A percentile compares a stretch with the other conserved stretches of the same genome.
Conservation (phyloP, 2,888 invertebrate genomes). For the Pherbina coryleti region DNA sequence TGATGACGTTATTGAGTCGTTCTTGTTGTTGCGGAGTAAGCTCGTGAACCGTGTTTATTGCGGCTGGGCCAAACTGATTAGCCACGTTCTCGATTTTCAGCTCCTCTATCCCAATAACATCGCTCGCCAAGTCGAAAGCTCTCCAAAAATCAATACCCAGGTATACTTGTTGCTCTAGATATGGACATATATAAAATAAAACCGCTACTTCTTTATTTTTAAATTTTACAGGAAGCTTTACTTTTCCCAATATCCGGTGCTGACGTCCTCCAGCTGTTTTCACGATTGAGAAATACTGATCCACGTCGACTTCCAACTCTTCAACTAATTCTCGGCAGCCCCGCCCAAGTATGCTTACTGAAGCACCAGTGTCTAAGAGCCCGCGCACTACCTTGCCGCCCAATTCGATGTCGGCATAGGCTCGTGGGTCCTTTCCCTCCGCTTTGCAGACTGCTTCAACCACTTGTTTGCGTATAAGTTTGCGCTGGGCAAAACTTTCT, state of each 20-base stretch:
- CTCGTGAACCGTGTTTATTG: not conserved
- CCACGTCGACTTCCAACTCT: no score
- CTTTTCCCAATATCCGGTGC: not conserved
- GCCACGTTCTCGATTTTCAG: not conserved
- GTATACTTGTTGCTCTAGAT: no score
- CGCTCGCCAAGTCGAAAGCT: no score
- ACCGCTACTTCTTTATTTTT: not conserved
- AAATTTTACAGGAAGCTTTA: not conserved
- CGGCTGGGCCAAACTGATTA: no score
- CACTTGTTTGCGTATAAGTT: no score
- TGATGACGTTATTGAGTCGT: not conserved
- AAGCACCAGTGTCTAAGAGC: constrained; percentile 27
- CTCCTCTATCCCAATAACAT: not conserved
- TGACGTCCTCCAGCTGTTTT: constrained; percentile 12
- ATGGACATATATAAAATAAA: not conserved
- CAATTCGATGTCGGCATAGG: not conserved
- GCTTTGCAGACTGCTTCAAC: not conserved
- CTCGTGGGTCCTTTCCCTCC: not conserved
- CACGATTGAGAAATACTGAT: not conserved
- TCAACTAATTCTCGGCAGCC: not conserved
- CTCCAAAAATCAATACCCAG: no score
- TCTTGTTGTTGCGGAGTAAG: not conserved
- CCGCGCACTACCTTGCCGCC: not conserved
- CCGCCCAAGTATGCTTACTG: not conserved
- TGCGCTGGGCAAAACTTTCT: no score